Base-by-base conservation (phyloP, 2,888 invertebrate species). In the Agrochola lota region DNA sequence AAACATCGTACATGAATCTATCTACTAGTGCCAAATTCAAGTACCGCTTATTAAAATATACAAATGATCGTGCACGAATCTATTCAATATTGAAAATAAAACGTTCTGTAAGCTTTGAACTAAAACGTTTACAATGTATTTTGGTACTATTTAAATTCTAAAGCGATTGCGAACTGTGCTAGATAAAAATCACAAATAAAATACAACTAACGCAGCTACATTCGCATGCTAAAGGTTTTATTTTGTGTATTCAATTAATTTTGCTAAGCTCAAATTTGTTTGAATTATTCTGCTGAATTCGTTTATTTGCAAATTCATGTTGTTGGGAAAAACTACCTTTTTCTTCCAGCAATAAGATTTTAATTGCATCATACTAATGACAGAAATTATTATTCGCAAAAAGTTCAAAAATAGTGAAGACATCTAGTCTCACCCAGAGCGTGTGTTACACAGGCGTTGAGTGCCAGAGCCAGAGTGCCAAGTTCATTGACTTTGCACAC, bases 401-500 rank as follows among this genome's bases (percentile, higher is more conserved):
- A 77, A 71, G 52, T 52, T 64, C 12, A 67, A 66, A 78, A 72
- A 68, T 59, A 63, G 63, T 71, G 75, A 81, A 86, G 70, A 80
- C 77, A 71, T 74, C 78, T 81, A 82, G 86, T 84, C 87, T 90
- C 85, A 86, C 76, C 78, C 67, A 74, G 74, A 68, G 73, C 78
- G 77, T 67, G 77, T 80, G 80, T 71, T 85, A 80, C 64, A 83
- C 77, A 72, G 81, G 85, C 84, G 83, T 77, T n/a, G 70, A 23
- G 23, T 52, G 52, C 52, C 52, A 52, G 23, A 80, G 78, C 77
- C 86, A 79, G 80, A 87, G 84, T 71, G 82, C 75, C 81, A 88
- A 90, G 93, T 91, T 92, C 92, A 91, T 89, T 91, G 92, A 92
- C 92, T 89, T 81, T 64, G 71, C 77, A 85, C 85, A 81, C 80